Base-by-base conservation (phyloP, 2,797 vertebrate genomes). In the Leuciscus waleckii region DNA sequence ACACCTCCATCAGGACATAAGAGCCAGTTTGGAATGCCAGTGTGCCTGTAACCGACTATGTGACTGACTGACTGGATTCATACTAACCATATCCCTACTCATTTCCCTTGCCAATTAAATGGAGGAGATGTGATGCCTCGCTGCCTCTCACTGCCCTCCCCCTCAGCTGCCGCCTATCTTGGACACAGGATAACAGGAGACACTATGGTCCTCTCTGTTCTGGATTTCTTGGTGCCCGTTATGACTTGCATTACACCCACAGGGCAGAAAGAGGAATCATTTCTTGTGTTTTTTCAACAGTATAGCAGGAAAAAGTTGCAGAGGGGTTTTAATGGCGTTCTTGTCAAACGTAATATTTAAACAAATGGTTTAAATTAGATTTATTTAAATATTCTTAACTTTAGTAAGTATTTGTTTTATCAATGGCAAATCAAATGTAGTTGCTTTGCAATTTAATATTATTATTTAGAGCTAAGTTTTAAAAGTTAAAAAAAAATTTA, bases 1-100 rank as follows among this genome's bases (percentile, higher is more conserved):
- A 96, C 97, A 96, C 95, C 96, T 95, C 96, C 97, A 96, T 96
- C 97, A 96, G 94, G 80, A 77, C 76, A 63, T 65, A 71, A 67
- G 76, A 84, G 61, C 87, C 82, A 85, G 88, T 85, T 49, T 69
- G 35, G 73, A 89, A 81, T 79, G 92, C 88, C 86, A 83, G 69
- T 75, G 68, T 80, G 77, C 76, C 79, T 56, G 81, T 95, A 94
- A 95, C 95, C 91, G 92, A 94, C 88, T 93, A 67, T 83, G 81
- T 84, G 88, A 81, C 80, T 89, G 88, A 85, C 75, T 87, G 86
- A 70, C 79, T 83, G 80, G 82, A 78, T 85, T 86, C 67, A 87
- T 89, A 82, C 83, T 91, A 90, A 91, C 91, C 92, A 90, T 91
- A 92, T 81, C 90, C 84, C 39, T 32, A 73, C 79, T 80, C 84